Conservation (phyloP, 2,113 vertebrate species). For the Halichoeres trimaculatus region DNA sequence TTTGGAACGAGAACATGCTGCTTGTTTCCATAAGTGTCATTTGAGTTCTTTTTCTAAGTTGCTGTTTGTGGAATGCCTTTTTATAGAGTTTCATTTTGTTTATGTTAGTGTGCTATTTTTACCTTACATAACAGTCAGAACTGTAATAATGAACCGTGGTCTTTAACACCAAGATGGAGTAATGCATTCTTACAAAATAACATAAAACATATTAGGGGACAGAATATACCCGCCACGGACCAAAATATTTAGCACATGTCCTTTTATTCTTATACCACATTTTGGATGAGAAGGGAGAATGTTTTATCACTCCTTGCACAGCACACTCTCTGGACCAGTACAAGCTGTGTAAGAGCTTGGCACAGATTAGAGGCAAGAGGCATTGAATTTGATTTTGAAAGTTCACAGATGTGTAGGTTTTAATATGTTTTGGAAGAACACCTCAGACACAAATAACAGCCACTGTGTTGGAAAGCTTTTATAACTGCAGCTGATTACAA, state of each 20-base stretch:
- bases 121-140: conserved; percentile 52
- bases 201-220: conserved; percentile 14
- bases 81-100: conserved; percentile 43
- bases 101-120: conserved; percentile 47
- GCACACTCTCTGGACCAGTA: conserved; percentile 50
- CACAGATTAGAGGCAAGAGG: conserved; percentile 55
- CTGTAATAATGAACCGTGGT: conserved; percentile 76
- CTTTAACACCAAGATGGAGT: conserved; percentile 34
- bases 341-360: conserved; percentile 47
- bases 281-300: conserved; percentile 44
- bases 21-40: conserved; percentile 51
- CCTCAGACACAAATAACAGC: conserved; percentile 48
- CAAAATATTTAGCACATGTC: conserved; percentile 51
- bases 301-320: conserved; percentile 54
- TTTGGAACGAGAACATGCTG: conserved; percentile 65
- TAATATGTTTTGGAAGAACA: conserved; percentile 55
- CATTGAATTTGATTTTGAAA: conserved; percentile 66
- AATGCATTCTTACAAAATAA: conserved; percentile 22
- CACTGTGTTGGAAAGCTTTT: conserved; percentile 45
- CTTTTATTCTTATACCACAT: conserved; percentile 58
- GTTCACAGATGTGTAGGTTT: conserved; percentile 61
- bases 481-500: conserved; percentile 41
- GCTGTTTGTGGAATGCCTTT: conserved; percentile 53
- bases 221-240: conserved; percentile 30
- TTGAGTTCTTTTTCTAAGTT: conserved; percentile 48